Evolutionary conservation across 1,140 invertebrate genomes (phyloP).

Genomic region (Piezodorus guildinii): DNA sequence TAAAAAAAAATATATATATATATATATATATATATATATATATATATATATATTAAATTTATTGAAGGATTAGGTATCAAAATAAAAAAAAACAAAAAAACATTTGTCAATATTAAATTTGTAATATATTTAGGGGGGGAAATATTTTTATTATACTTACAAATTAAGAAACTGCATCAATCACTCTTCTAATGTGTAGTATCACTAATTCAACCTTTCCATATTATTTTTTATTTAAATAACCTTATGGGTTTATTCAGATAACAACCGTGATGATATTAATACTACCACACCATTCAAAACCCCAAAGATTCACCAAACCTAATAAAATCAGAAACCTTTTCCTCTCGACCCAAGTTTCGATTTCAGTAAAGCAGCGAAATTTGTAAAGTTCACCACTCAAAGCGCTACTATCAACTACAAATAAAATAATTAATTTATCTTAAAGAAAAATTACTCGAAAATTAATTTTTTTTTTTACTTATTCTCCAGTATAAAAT

Average conservation of each 20-base stretch:
- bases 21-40: no score
- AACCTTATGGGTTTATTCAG: not conserved
- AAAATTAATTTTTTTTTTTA: no score
- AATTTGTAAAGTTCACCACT: slow-evolving; percentile 15
- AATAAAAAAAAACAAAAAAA: no score
- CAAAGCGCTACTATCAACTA: slow-evolving; percentile 2
- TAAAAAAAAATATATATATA: no score
- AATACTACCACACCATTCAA: no score
- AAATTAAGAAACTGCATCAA: slow-evolving; percentile 11
- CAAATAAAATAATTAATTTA: not conserved
- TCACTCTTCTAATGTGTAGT: not conserved
- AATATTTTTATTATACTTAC: not conserved
- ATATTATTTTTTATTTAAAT: not conserved
- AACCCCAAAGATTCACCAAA: no score
- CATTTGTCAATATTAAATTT: no score
- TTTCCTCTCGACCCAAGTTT: slow-evolving; percentile 8
- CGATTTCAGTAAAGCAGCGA: slow-evolving; percentile 12
- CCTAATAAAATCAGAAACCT: not conserved
- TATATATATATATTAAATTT: no score
- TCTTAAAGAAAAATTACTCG: no score
- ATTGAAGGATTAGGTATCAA: no score
- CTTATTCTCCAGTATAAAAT: no score
- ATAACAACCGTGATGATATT: not conserved
- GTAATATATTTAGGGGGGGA: no score
- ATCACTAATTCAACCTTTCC: not conserved